phyloP scores from a whole-genome alignment of 2,797 vertebrate species.

The Acanthurus leucopareius region DNA sequence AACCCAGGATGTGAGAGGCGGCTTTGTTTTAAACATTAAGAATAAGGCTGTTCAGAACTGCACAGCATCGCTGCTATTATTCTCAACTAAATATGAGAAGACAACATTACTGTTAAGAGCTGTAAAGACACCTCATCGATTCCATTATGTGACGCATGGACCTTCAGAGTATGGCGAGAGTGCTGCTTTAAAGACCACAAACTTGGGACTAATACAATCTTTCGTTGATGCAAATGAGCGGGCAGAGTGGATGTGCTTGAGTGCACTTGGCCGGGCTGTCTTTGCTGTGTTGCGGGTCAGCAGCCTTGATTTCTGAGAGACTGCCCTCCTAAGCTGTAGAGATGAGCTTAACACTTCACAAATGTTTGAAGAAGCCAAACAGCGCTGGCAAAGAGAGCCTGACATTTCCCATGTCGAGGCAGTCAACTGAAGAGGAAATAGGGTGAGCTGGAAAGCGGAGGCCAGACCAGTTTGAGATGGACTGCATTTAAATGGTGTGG shows the following conservation, averaged over 20 bases:
- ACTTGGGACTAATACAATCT: constrained; percentile 76
- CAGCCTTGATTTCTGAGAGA: constrained; percentile 72
- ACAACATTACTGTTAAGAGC: constrained; percentile 49
- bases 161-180: constrained; percentile 48
- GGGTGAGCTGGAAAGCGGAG: constrained; percentile 63
- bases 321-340: constrained; percentile 72
- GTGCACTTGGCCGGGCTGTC: constrained; percentile 69
- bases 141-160: constrained; percentile 63
- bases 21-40: constrained; percentile 14
- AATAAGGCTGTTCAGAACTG: constrained; percentile 25
- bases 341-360: constrained; percentile 83
- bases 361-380: constrained; percentile 84
- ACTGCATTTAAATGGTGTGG: constrained; percentile 66
- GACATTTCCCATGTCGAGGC: constrained; percentile 80
- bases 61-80: constrained; percentile 21
- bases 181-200: constrained; percentile 74
- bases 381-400: constrained; percentile 69
- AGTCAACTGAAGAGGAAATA: constrained; percentile 77
- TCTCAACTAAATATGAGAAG: constrained; percentile 47
- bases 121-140: constrained; percentile 54
- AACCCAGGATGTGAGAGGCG: not conserved
- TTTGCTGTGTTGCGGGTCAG: constrained; percentile 77
- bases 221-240: constrained; percentile 71
- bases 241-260: constrained; percentile 70
- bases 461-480: constrained; percentile 60